Evolutionary conservation across 2,888 invertebrate species (phyloP).

Genomic region (Xiphydria camelus): DNA sequence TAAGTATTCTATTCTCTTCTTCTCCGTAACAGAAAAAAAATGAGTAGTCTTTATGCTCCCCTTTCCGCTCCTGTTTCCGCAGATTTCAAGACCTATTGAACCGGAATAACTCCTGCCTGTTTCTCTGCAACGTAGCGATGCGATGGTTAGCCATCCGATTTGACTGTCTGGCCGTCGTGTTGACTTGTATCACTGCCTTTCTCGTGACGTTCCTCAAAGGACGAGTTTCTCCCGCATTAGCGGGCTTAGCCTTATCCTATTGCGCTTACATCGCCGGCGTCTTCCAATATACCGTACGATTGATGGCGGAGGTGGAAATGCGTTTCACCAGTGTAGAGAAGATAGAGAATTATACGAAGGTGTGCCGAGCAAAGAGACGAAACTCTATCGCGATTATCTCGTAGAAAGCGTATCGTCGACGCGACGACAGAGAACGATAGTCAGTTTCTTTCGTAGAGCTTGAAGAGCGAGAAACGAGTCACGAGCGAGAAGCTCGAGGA

Average conservation of each 20-base stretch:
- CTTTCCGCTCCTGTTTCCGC: slow-evolving; percentile 12
- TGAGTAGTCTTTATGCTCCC: too few species aligned
- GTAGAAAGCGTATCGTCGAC: too few species aligned
- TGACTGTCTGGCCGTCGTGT: slow-evolving; percentile 47
- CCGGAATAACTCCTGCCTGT: slow-evolving; percentile 58
- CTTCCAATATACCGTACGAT: slow-evolving; percentile 61
- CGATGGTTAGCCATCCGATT: slow-evolving; percentile 52
- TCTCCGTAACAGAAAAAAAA: too few species aligned
- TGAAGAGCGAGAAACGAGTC: slow-evolving; percentile 33
- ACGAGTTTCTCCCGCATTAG: slow-evolving; percentile 60
- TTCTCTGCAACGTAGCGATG: slow-evolving; percentile 59
- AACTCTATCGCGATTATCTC: too few species aligned
- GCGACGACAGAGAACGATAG: slow-evolving; percentile 33
- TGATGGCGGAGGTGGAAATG: slow-evolving; percentile 59
- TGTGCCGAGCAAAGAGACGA: too few species aligned
- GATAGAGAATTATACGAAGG: slow-evolving; percentile 50
- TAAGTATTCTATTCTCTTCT: too few species aligned
- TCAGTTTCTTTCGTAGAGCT: slow-evolving; percentile 26
- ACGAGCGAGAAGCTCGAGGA: too few species aligned
- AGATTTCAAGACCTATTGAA: slow-evolving; percentile 61
- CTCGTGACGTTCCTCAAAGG: slow-evolving; percentile 59
- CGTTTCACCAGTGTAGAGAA: slow-evolving; percentile 60
- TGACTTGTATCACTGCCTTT: slow-evolving; percentile 59
- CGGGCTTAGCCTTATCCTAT: slow-evolving; percentile 67
- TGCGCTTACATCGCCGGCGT: slow-evolving; percentile 64